Base-by-base conservation (phyloP, 2,888 invertebrate genomes). In the Tribolium freemani region DNA sequence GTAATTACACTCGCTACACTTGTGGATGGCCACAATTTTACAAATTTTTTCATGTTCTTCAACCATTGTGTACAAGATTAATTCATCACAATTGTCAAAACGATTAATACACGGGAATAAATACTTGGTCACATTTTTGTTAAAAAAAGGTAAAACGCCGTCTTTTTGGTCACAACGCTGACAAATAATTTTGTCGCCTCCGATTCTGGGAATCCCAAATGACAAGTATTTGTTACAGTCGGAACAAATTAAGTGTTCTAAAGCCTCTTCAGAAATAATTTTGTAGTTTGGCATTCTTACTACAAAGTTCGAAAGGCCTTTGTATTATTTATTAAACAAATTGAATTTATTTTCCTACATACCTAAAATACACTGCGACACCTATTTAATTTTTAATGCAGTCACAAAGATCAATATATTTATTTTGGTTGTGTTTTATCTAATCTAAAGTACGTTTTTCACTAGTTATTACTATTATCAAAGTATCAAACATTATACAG, bases 81-180 rank as follows among this genome's bases (percentile, higher is more conserved):
- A 44, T 30, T 71, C 44, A 3, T 68, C 31, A 51, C 73, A 74
- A 5, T 64, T 68, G 11, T 74, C 69, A 26, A 71, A 74, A n/a
- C 74, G 74, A 51, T 71, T 71, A 9, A 74, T 57, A 46, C 71
- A 74, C 6, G 74, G 73, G 31, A 74, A 71, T 45, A 60, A 60
- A 6, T 46, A 46, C 3, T 6, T 60, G n/a, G 8, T 3, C 0
- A 48, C 11, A 11, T 4, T 11, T 2, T 48, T 16, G 16, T 11
- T 11, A 11, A 30, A 54, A 11, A 30, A 6, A 1, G 54, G 54
- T 26, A 54, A 1, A 5, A 54, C 4, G 1, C 9, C n/a, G 1
- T 54, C 26, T 13, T 31, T 31, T 54, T 11, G 6, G n/a, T 9
- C 26, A 31, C 54, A 54, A n/a, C 54, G 54, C 2, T 30, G 9